Evolutionary conservation across 2,888 invertebrate genomes (phyloP).

Genomic region (Folsomia manolachei): DNA sequence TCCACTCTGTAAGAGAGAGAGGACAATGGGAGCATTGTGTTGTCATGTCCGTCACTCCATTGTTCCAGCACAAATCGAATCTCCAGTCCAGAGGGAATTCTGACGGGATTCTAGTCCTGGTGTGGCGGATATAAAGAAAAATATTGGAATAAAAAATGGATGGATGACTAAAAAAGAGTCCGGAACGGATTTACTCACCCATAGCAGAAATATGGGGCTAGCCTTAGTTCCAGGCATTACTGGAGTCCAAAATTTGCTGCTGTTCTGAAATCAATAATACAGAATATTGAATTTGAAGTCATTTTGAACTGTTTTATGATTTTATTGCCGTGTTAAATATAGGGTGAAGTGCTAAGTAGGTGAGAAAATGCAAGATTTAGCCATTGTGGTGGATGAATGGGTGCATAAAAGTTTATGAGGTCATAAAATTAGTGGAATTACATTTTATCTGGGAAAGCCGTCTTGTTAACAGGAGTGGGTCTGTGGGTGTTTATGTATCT

Average conservation of each 20-base stretch:
- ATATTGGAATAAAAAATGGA: background rate
- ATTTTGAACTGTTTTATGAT: too few species aligned
- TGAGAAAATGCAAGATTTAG: too few species aligned
- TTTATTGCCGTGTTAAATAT: too few species aligned
- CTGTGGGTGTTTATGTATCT: too few species aligned
- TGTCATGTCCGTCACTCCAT: background rate
- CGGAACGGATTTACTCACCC: background rate
- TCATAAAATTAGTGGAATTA: constrained; percentile 3
- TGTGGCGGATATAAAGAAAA: background rate
- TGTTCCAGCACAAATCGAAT: background rate
- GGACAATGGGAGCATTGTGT: too few species aligned
- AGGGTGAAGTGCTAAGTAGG: too few species aligned
- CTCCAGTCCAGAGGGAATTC: background rate
- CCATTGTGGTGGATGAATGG: too few species aligned
- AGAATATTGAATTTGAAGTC: too few species aligned
- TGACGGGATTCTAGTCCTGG: background rate
- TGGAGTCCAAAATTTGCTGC: background rate
- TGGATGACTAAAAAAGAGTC: background rate
- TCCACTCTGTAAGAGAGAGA: too few species aligned
- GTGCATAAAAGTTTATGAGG: constrained; percentile 2
- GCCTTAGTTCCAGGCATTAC: too few species aligned
- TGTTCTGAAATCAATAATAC: background rate
- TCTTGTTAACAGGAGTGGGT: background rate
- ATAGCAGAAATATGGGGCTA: too few species aligned
- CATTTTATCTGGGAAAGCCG: too few species aligned